These are phyloP conservation scores for Leptogaster cylindrica DNA, from an alignment of 2,888 invertebrate genomes.

Conservation along the genomic window DNA sequence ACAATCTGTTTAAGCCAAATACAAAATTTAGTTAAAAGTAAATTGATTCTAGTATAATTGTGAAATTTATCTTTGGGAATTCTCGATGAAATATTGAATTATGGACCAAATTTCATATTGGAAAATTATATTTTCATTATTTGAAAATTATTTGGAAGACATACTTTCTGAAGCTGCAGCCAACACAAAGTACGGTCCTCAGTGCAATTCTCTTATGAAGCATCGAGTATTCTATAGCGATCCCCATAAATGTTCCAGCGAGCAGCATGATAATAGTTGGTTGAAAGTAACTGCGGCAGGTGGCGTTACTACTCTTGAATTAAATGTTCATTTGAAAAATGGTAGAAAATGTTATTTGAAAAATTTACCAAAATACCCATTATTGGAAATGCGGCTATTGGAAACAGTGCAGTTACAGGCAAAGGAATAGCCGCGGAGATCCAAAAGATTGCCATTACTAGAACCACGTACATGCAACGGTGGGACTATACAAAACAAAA, in stretches of 20 bases:
- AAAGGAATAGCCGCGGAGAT: conserved; percentile 82
- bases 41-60: too few relatives aligned
- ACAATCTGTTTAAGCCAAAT: conserved; percentile 15
- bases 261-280: conserved; percentile 86
- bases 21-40: neutral
- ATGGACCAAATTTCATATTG: too few relatives aligned
- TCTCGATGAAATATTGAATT: too few relatives aligned
- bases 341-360: neutral
- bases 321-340: neutral
- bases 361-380: conserved; percentile 73
- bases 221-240: conserved; percentile 88
- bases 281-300: conserved; percentile 77
- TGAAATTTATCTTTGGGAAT: too few relatives aligned
- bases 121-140: neutral
- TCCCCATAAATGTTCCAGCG: conserved; percentile 88
- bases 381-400: conserved; percentile 81
- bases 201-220: conserved; percentile 86
- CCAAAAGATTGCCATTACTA: conserved; percentile 84
- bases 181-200: conserved; percentile 78
- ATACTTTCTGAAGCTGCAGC: conserved; percentile 74
- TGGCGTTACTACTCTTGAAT: conserved; percentile 63
- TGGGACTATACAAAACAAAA: conserved; percentile 64
- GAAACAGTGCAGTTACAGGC: conserved; percentile 83
- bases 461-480: conserved; percentile 79
- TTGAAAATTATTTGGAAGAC: conserved; percentile 37